Evolutionary conservation across 2,888 invertebrate genomes (phyloP).

Genomic region (Phaedon cochleariae): DNA sequence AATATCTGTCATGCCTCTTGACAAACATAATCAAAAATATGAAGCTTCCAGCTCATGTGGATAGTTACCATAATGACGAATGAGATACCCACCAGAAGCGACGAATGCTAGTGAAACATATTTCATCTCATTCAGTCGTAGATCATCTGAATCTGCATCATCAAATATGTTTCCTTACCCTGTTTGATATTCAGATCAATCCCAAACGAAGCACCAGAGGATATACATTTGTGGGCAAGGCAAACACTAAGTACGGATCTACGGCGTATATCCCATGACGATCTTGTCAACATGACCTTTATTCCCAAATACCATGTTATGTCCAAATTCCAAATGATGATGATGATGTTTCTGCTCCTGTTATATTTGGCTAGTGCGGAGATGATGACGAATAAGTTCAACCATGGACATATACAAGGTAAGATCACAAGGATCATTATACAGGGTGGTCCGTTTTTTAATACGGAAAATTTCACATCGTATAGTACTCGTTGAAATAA

Average conservation of each 20-base stretch:
- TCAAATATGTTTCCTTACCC: no score
- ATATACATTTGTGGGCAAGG: slow-evolving; percentile 2
- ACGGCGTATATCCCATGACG: slow-evolving; percentile 19
- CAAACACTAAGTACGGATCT: slow-evolving; percentile 13
- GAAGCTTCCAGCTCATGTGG: no score
- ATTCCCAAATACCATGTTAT: slow-evolving; percentile 26
- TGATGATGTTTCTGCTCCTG: slow-evolving; percentile 21
- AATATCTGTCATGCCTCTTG: no score
- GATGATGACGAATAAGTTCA: background rate
- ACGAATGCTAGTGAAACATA: no score
- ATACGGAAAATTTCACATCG: no score
- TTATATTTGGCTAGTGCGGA: background rate
- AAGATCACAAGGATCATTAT: background rate
- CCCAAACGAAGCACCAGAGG: background rate
- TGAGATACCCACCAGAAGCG: no score
- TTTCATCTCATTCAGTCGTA: no score
- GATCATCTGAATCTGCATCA: no score
- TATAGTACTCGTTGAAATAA: no score
- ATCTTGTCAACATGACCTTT: slow-evolving; percentile 26
- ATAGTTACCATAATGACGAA: no score
- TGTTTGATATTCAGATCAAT: slow-evolving; percentile 10
- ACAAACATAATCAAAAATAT: no score
- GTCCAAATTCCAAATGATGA: slow-evolving; percentile 19
- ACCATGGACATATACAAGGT: background rate
- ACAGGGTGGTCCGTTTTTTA: no score